phyloP scores from a whole-genome alignment of 2,888 invertebrate genomes.

The Agrotis ipsilon region DNA sequence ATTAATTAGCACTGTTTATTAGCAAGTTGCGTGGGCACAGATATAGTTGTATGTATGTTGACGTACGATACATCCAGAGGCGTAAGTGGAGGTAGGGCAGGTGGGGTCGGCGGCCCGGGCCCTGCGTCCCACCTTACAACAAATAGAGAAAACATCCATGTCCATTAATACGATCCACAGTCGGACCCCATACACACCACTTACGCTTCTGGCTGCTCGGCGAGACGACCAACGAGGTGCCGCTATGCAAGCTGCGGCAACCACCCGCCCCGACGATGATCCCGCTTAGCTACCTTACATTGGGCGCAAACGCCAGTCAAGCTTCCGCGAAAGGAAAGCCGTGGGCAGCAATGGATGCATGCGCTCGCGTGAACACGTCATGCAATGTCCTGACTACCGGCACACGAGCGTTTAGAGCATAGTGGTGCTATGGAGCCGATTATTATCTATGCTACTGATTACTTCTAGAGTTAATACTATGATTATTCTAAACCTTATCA shows the following conservation, averaged over 20 bases:
- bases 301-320: constrained; percentile 55
- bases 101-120: constrained; percentile 90
- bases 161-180: constrained; percentile 85
- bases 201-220: constrained; percentile 89
- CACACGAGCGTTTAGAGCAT: constrained; percentile 86
- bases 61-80: constrained; percentile 92
- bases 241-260: constrained; percentile 42
- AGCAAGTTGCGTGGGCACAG: constrained; percentile 71
- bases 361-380: constrained; percentile 69
- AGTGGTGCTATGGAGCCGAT: constrained; percentile 90
- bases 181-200: constrained; percentile 88
- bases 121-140: constrained; percentile 91
- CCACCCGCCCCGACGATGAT: constrained; percentile 45
- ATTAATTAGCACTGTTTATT: constrained; percentile 76
- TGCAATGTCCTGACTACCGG: constrained; percentile 78
- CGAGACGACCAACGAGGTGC: constrained; percentile 57
- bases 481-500: constrained; percentile 62
- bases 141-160: constrained; percentile 87
- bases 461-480: constrained; percentile 66
- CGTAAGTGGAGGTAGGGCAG: constrained; percentile 91
- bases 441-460: constrained; percentile 73
- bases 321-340: constrained; percentile 59
- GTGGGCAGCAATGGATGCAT: constrained; percentile 62
- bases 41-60: constrained; percentile 73
- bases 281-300: constrained; percentile 52